Percentiles rank a stretch among this genome's conserved stretches.
These are phyloP conservation scores for Sus cebifrons DNA, from an alignment of 2,797 vertebrate species.

Conservation along the genomic window DNA sequence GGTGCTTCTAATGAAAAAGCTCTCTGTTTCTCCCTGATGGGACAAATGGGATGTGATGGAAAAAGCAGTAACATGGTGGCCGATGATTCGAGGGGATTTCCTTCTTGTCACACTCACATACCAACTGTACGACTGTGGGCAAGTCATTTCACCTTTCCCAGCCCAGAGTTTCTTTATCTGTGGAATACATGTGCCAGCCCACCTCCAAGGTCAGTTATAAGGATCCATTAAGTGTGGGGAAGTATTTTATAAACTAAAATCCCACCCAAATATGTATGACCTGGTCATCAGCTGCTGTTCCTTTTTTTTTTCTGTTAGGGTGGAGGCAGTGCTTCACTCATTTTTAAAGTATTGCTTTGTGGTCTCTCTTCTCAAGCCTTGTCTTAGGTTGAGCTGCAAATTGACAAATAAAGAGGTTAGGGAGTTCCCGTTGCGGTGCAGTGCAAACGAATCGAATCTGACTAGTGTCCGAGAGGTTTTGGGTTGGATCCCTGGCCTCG, in stretches of 20 bases:
- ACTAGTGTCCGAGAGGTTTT: too few relatives aligned
- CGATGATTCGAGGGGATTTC: neutral
- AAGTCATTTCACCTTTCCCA: neutral
- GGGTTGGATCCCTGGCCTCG: too few relatives aligned
- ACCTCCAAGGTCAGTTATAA: neutral
- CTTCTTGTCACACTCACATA: neutral
- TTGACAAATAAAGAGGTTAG: neutral
- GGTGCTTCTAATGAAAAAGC: constrained; percentile 77
- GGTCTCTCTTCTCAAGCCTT: neutral
- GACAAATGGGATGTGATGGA: neutral
- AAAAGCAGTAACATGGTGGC: neutral
- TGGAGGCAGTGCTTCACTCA: neutral
- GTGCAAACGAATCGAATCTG: too few relatives aligned
- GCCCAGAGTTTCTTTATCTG: neutral
- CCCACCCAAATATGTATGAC: neutral
- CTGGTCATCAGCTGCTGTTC: neutral
- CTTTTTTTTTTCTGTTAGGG: neutral
- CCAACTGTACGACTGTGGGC: neutral
- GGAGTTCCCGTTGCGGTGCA: too few relatives aligned
- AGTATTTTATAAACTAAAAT: neutral
- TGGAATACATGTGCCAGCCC: neutral
- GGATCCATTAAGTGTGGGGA: neutral
- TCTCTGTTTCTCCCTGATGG: constrained; percentile 2
- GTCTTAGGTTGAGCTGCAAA: neutral
- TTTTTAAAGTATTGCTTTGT: neutral